These are phyloP conservation scores for Drosophila santomea DNA, from an alignment of 1,140 invertebrate species.

Conservation along the genomic window DNA sequence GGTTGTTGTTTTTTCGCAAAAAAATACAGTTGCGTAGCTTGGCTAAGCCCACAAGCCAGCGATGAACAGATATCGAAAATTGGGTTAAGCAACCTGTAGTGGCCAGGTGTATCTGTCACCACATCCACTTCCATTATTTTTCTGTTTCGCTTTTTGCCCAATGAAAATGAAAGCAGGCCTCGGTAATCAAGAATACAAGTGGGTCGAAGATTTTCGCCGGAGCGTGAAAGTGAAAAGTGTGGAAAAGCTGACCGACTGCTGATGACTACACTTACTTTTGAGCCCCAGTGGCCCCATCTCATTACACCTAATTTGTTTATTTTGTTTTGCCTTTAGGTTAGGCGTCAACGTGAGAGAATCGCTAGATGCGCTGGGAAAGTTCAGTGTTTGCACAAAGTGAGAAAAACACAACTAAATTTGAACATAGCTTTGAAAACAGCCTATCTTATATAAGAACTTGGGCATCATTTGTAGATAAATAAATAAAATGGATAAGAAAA, in stretches of 20 bases:
- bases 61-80: constrained; percentile 70
- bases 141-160: constrained; percentile 60
- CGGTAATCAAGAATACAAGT: constrained; percentile 70
- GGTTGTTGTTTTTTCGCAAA: constrained; percentile 18
- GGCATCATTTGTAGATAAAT: no score
- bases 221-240: constrained; percentile 71
- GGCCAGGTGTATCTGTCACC: constrained; percentile 39
- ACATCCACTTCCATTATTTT: constrained; percentile 51
- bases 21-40: constrained; percentile 57
- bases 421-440: background rate
- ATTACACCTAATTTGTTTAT: constrained; percentile 73
- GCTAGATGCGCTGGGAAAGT: constrained; percentile 53
- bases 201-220: constrained; percentile 65
- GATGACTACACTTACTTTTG: constrained; percentile 35
- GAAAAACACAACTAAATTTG: background rate
- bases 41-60: constrained; percentile 56
- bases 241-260: constrained; percentile 43
- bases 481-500: no score
- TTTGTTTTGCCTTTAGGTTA: constrained; percentile 46
- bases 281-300: constrained; percentile 29
- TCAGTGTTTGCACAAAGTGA: background rate
- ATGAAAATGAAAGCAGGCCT: constrained; percentile 81
- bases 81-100: constrained; percentile 72
- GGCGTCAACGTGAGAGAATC: constrained; percentile 61
- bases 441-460: no score